Evolutionary conservation across 2,113 vertebrate species (phyloP).

Genomic region (Cololabis saira): DNA sequence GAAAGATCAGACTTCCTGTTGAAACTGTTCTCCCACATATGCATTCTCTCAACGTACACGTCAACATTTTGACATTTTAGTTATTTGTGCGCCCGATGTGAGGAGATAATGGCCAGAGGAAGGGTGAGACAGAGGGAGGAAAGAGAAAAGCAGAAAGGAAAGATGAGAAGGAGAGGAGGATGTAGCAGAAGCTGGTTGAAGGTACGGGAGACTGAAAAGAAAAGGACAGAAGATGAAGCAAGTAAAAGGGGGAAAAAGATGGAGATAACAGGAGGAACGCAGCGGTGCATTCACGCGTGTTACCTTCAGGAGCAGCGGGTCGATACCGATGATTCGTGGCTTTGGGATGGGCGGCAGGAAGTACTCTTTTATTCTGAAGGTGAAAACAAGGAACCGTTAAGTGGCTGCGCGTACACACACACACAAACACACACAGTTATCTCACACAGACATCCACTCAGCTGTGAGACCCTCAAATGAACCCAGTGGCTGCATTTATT

Average conservation of each 20-base stretch:
- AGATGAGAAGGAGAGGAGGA: neutral
- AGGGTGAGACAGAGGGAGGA: neutral
- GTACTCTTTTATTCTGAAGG: slow-evolving; percentile 76
- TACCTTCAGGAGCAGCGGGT: slow-evolving; percentile 78
- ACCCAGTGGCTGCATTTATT: neutral
- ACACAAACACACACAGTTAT: slow-evolving; percentile 1
- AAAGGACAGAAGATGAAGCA: no score
- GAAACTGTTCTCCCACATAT: no score
- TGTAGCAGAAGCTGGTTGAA: neutral
- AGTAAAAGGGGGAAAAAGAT: no score
- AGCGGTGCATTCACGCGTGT: neutral
- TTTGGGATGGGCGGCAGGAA: slow-evolving; percentile 79
- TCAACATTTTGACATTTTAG: no score
- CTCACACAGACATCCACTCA: neutral
- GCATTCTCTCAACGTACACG: no score
- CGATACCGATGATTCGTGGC: slow-evolving; percentile 76
- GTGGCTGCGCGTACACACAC: no score
- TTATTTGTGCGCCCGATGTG: no score
- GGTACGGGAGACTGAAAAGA: neutral
- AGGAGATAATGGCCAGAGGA: no score
- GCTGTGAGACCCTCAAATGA: neutral
- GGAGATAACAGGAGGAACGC: neutral
- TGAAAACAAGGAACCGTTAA: neutral
- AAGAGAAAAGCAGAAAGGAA: neutral
- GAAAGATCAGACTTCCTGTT: no score